Evolutionary conservation across 1,140 invertebrate species (phyloP).

Genomic region (Whitmania pigra): DNA sequence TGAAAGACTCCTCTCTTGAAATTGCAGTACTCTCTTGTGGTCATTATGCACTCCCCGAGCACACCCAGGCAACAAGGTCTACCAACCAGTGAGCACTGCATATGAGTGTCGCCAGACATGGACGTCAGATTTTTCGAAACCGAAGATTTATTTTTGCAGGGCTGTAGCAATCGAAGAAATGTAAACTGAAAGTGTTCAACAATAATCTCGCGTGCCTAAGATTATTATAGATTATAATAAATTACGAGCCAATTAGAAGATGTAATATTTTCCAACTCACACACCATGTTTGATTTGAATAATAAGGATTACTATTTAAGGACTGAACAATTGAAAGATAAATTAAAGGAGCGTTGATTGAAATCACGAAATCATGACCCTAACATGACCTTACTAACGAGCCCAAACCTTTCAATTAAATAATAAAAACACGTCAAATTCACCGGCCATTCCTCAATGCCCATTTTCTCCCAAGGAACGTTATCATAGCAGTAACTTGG

Average conservation of each 20-base stretch:
- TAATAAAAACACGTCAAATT: background rate
- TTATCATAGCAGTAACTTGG: conserved; percentile 3
- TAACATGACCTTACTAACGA: no score
- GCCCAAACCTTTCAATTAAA: background rate
- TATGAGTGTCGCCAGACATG: conserved; percentile 49
- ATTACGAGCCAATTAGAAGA: no score
- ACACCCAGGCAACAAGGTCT: conserved; percentile 96
- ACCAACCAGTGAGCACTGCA: conserved; percentile 90
- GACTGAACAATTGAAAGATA: no score
- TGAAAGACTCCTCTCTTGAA: conserved; percentile 95
- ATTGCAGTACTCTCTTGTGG: conserved; percentile 92
- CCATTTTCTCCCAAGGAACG: conserved; percentile 3
- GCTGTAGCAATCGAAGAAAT: no score
- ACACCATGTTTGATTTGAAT: no score
- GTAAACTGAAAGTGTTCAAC: no score
- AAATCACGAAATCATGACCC: background rate
- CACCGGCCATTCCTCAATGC: background rate
- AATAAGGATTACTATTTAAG: no score
- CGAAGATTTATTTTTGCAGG: no score
- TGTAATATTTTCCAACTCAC: no score
- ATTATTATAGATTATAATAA: no score
- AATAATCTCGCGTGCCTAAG: no score
- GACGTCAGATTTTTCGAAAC: no score
- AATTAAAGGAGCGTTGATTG: background rate
- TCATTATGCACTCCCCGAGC: conserved; percentile 85